Percentiles rank a stretch among this genome's conserved stretches.
These are phyloP conservation scores for Brachyalestes nurse DNA, from an alignment of 2,797 vertebrate genomes.

Conservation along the genomic window DNA sequence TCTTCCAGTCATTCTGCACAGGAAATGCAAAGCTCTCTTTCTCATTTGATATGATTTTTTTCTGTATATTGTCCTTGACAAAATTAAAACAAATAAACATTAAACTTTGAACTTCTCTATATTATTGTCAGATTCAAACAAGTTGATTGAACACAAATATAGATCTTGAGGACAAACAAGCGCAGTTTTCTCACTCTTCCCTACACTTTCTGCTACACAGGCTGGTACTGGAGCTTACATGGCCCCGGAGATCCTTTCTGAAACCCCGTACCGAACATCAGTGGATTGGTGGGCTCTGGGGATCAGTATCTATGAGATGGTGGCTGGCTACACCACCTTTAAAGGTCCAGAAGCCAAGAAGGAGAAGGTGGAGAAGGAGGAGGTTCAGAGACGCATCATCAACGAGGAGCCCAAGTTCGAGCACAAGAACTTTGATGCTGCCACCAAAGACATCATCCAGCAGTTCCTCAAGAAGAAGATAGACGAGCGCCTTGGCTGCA, in stretches of 20 bases:
- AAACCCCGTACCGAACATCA: constrained; percentile 86
- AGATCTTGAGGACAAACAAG: no score
- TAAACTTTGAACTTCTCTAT: no score
- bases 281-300: constrained; percentile 98
- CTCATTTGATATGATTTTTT: no score
- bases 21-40: no score
- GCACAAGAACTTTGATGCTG: constrained; percentile 84
- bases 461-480: constrained; percentile 89
- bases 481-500: constrained; percentile 88
- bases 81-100: not conserved
- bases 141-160: no score
- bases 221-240: constrained; percentile 94
- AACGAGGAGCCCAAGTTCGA: constrained; percentile 88
- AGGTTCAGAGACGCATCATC: constrained; percentile 88
- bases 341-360: constrained; percentile 85
- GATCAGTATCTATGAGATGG: constrained; percentile 94
- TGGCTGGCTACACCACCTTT: constrained; percentile 92
- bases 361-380: constrained; percentile 90
- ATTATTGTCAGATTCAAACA: no score
- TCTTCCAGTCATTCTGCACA: no score
- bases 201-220: constrained; percentile 65
- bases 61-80: not conserved
- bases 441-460: constrained; percentile 85
- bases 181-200: not conserved
- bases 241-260: constrained; percentile 91